phyloP scores from a whole-genome alignment of 2,888 invertebrate species.

The Antitype chi region DNA sequence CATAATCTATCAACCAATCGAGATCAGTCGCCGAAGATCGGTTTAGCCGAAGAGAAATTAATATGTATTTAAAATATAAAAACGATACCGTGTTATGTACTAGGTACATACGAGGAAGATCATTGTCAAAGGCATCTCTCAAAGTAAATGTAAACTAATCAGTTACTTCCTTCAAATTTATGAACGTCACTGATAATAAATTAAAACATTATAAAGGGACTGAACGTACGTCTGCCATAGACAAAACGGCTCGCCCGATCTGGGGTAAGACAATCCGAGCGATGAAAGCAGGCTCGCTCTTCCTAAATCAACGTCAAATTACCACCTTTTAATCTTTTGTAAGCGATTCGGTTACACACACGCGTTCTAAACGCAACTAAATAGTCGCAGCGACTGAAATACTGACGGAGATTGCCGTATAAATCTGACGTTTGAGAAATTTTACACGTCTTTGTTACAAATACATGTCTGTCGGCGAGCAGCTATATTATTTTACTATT shows the following conservation, averaged over 20 bases:
- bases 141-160: slow-evolving; percentile 65
- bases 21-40: background rate
- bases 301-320: slow-evolving; percentile 90
- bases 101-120: background rate
- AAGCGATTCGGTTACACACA: slow-evolving; percentile 88
- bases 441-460: slow-evolving; percentile 87
- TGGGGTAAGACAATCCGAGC: slow-evolving; percentile 85
- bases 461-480: slow-evolving; percentile 80
- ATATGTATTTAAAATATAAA: background rate
- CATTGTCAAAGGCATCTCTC: slow-evolving; percentile 49
- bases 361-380: slow-evolving; percentile 81
- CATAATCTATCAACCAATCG: background rate
- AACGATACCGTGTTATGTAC: slow-evolving; percentile 3
- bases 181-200: slow-evolving; percentile 79
- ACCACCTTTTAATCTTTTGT: slow-evolving; percentile 90
- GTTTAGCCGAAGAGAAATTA: slow-evolving; percentile 1
- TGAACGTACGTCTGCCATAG: slow-evolving; percentile 67
- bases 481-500: slow-evolving; percentile 85
- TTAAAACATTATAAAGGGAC: slow-evolving; percentile 78
- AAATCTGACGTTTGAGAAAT: slow-evolving; percentile 88
- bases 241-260: slow-evolving; percentile 78
- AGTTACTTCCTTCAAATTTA: slow-evolving; percentile 72
- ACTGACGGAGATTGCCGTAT: slow-evolving; percentile 82
- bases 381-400: slow-evolving; percentile 78
- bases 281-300: slow-evolving; percentile 83